A percentile compares a stretch with the other conserved stretches of the same genome.
These are phyloP conservation scores for Nesidiocoris tenuis DNA, from an alignment of 2,888 invertebrate genomes.

Conservation along the genomic window DNA sequence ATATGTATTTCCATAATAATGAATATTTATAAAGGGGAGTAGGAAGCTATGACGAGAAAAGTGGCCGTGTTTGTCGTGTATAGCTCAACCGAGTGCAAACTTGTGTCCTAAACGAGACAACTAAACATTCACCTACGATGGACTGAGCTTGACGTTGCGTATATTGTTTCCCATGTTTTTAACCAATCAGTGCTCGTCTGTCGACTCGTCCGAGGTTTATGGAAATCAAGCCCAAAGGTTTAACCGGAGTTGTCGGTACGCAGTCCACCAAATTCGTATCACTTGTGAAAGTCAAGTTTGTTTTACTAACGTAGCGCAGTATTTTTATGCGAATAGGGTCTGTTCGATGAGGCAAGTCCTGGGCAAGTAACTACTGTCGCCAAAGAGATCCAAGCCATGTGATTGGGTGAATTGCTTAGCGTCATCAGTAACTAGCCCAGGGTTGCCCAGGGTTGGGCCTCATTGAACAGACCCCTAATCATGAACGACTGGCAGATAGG, in stretches of 20 bases:
- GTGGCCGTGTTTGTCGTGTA: background rate
- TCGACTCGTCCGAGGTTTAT: background rate
- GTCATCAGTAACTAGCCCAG: too few species aligned
- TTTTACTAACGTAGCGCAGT: too few species aligned
- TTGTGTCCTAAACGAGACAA: slow-evolving; percentile 34
- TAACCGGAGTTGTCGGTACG: background rate
- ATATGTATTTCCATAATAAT: slow-evolving; percentile 43
- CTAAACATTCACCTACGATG: slow-evolving; percentile 14
- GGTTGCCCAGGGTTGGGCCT: too few species aligned
- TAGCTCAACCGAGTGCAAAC: slow-evolving; percentile 29
- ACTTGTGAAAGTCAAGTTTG: too few species aligned
- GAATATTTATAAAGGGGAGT: slow-evolving; percentile 38
- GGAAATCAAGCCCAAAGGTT: background rate
- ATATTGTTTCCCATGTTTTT: slow-evolving; percentile 18
- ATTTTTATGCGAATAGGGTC: too few species aligned
- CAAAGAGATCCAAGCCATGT: too few species aligned
- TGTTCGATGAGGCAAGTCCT: too few species aligned
- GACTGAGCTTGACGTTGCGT: background rate
- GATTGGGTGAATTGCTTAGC: too few species aligned
- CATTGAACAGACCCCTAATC: too few species aligned
- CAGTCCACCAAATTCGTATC: too few species aligned
- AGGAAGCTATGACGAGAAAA: background rate
- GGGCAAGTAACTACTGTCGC: too few species aligned
- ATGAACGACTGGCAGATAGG: too few species aligned
- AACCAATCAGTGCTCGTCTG: slow-evolving; percentile 3